Conservation (phyloP, 2,113 vertebrate genomes). For the Nothoprocta perdicaria region DNA sequence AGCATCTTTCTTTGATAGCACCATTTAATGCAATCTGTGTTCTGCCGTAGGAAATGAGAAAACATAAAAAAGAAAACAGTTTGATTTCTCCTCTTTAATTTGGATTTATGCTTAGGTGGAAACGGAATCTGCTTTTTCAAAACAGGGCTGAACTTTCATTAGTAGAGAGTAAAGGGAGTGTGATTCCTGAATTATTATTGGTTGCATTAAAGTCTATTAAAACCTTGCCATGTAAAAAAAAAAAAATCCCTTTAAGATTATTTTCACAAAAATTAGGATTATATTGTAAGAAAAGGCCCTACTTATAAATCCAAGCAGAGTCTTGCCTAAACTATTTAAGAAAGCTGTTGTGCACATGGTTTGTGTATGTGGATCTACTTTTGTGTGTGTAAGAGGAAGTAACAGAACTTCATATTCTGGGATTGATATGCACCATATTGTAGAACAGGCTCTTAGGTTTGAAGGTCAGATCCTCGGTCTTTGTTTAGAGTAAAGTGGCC, state of each 20-base stretch:
- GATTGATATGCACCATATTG: not conserved
- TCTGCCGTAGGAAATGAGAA: slow-evolving; percentile 45
- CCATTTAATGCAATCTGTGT: slow-evolving; percentile 61
- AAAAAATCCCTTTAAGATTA: not conserved
- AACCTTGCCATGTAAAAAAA: not conserved
- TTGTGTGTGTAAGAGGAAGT: not conserved
- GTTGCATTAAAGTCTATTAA: not conserved
- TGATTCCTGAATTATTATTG: not conserved
- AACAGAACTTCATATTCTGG: not conserved
- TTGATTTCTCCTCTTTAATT: slow-evolving; percentile 51
- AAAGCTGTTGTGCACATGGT: not conserved
- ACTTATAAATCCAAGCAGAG: not conserved
- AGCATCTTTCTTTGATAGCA: slow-evolving; percentile 54
- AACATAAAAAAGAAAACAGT: not conserved
- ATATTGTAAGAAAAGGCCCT: not conserved
- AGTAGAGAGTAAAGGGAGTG: not conserved
- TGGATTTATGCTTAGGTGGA: slow-evolving; percentile 24
- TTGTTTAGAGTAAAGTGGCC: not conserved
- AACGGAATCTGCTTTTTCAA: not conserved
- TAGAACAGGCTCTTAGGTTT: not conserved
- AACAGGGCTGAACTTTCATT: not conserved
- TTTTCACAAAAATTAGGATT: not conserved
- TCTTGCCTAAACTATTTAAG: not conserved
- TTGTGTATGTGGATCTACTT: not conserved
- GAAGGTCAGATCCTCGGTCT: not conserved